These are phyloP conservation scores for Neocrepidodera transversa DNA, from an alignment of 2,888 invertebrate species.

Conservation along the genomic window DNA sequence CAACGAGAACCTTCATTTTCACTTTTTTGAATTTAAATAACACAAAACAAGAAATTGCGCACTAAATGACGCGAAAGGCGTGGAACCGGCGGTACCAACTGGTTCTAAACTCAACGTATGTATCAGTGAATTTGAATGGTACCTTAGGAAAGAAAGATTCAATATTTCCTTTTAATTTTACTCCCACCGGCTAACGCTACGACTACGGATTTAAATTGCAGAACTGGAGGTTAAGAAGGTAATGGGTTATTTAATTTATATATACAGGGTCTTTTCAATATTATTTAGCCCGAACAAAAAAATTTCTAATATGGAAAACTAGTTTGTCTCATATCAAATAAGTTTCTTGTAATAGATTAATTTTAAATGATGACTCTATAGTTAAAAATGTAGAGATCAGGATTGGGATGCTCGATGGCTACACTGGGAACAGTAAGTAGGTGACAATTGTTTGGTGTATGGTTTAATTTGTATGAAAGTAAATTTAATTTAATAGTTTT, in stretches of 20 bases:
- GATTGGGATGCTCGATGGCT: too few species aligned
- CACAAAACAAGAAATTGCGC: conserved; percentile 4
- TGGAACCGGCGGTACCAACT: neutral
- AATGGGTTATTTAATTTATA: neutral
- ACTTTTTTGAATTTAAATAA: conserved; percentile 3
- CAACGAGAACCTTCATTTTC: conserved; percentile 15
- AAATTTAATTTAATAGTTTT: too few species aligned
- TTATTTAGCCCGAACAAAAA: too few species aligned
- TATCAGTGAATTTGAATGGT: conserved; percentile 18
- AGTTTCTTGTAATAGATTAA: too few species aligned
- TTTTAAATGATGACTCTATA: too few species aligned
- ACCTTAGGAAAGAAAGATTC: conserved; percentile 11
- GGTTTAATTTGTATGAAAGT: too few species aligned
- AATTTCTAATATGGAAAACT: too few species aligned
- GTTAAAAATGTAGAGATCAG: too few species aligned
- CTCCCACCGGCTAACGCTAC: conserved; percentile 16
- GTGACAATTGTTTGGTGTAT: too few species aligned
- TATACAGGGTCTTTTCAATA: neutral
- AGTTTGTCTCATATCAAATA: too few species aligned
- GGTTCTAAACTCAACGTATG: conserved; percentile 1
- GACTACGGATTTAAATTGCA: neutral
- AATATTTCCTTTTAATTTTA: conserved; percentile 12
- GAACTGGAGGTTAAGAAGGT: neutral
- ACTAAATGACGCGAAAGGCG: neutral
- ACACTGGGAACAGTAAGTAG: too few species aligned